Evolutionary conservation across 2,113 vertebrate genomes (phyloP).

Genomic region (Pollimyrus isidori): DNA sequence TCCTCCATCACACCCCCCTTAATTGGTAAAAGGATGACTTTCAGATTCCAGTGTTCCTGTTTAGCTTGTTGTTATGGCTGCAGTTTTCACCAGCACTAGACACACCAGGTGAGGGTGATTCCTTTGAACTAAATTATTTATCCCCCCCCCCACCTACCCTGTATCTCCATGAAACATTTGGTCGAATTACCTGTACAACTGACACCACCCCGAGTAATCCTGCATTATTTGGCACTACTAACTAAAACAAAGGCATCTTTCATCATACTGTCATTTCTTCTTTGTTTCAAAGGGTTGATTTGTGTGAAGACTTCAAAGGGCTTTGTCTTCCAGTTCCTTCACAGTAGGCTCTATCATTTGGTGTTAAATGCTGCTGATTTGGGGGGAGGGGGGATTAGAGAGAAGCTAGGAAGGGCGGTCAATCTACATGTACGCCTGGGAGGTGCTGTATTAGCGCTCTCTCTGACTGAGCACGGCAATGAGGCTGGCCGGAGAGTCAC

Average conservation of each 20-base stretch:
- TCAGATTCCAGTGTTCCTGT: neutral
- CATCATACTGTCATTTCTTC: neutral
- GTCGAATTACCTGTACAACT: neutral
- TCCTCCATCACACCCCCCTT: neutral
- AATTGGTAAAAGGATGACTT: neutral
- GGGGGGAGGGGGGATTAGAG: neutral
- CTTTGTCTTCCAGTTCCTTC: neutral
- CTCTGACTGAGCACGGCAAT: neutral
- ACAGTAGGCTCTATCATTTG: neutral
- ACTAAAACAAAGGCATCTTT: slow-evolving; percentile 1
- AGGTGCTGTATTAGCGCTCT: neutral
- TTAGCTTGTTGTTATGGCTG: neutral
- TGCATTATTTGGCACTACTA: neutral
- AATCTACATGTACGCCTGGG: neutral
- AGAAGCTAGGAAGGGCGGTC: neutral
- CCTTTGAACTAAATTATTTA: neutral
- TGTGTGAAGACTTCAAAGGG: neutral
- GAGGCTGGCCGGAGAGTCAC: neutral
- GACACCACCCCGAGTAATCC: neutral
- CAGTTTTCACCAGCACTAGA: neutral
- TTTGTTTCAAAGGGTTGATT: neutral
- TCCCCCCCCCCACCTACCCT: neutral
- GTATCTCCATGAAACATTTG: neutral
- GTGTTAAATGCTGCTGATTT: neutral
- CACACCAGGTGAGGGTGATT: neutral